Evolutionary conservation across 2,113 vertebrate species (phyloP), one percentile per base, ranked within the genome.

Genomic region (Thalassarche chlororhynchos): DNA sequence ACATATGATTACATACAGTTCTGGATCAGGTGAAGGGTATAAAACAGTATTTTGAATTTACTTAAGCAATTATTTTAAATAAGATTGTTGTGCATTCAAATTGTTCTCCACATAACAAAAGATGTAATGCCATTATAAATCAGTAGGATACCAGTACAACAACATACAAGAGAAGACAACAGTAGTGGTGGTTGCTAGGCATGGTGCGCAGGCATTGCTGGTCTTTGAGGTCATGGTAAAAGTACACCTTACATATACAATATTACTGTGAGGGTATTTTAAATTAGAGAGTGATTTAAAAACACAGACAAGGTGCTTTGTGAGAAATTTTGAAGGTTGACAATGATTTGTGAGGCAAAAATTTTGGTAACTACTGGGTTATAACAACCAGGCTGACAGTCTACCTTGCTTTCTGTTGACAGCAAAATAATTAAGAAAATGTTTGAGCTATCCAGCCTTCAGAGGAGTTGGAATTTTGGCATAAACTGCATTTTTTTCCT

Each of bases 271-370:
- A 26, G 23, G 6, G 4, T 24, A 17, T 90, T 57, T 61, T 31
- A 31, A 69, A 47, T 31, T 42, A 54, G 90, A 38, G 6, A 54
- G 17, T 28, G 2, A 36, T 64, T 75, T 11, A 8, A 82, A 84
- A 91, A 19, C 0, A 2, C 8, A 1, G 29, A 23, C 5, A 58
- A 36, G 2, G 15, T 84, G 28, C 4, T 88, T 61, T 71, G 8
- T 60, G 47, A 71, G n/a, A 82, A 75, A 51, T 34, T 42, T 19
- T 57, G 17, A 79, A 84, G 16, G 9, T 14, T 95, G 60, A 8
- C 7, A 84, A 31, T 29, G 8, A 60, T 32, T 66, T 68, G 6
- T 42, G 42, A 14, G 38, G 6, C 7, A 75, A 84, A 80, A 84
- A 9, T 25, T 15, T 78, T 70, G 19, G 2, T 29, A 55, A 31